Base-by-base conservation (phyloP, 2,113 vertebrate genomes). In the Condylura cristata region DNA sequence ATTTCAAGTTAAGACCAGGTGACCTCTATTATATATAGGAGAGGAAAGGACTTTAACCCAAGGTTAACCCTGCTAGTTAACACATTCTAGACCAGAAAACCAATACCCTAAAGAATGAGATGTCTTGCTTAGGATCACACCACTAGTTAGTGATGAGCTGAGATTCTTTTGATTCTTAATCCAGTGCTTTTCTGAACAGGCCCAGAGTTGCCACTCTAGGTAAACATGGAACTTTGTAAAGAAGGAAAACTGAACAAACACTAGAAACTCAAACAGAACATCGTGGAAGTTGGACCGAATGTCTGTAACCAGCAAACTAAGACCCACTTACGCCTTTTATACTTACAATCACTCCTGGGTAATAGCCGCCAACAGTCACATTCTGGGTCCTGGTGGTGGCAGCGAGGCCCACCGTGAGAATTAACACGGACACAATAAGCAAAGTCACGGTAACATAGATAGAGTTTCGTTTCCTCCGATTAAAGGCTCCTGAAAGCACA, bases 271-370 rank as follows among this genome's bases (percentile, higher is more conserved):
- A 96, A 92, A 90, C 16, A 86, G 90, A 96, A 97, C 51, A 92
- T 86, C 68, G 76, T 92, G 79, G 70, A 96, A 96, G 79, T 85
- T 95, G 95, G 95, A 90, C 85, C 92, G 37, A 91, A 95, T 95
- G 60, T 96, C 96, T 89, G 83, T 71, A 97, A 87, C 66, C 93
- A 96, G 41, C 74, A 96, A 93, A 71, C 87, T 92, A 95, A 96
- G 91, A 97, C 96, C 96, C 95, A 98, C 89, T 97, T 97, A 96
- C 83, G 96, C 90, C 80, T 96, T 97, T 97, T 96, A 96, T 98
- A 99, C 99, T 99, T 98, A 99, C 99, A 97, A 99, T 99, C 97
- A 99, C 98, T 97, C 99, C 99, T 1, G 99, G 99, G 98, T 99
- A 99, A 98, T 99, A 99, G 92, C 99, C 99, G 97, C 99, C 99